Evolutionary conservation across 53 echinoderm and acorn worm genomes (phyloP).

Genomic region (Patiria pectinifera): DNA sequence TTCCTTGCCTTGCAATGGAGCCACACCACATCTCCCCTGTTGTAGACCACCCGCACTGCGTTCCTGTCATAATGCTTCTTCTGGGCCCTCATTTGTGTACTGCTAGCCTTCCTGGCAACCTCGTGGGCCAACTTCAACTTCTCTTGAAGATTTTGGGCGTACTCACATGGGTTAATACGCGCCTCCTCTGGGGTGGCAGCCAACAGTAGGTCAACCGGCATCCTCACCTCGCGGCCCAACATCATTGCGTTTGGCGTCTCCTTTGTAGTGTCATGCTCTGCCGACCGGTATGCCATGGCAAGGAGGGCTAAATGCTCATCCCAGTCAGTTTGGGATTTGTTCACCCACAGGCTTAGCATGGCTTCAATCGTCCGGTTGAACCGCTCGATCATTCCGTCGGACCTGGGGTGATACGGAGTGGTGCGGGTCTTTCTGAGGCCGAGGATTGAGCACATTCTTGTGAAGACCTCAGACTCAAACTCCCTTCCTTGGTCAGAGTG

Average conservation of each 20-base stretch:
- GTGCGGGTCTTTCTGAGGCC: too few species aligned
- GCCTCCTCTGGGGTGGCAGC: constrained; percentile 5
- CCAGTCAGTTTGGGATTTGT: too few species aligned
- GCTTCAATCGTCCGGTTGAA: too few species aligned
- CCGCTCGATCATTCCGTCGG: too few species aligned
- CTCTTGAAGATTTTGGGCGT: constrained; percentile 2
- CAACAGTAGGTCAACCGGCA: constrained; percentile 24
- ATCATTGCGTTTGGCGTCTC: too few species aligned
- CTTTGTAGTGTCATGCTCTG: too few species aligned
- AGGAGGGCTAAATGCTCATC: too few species aligned
- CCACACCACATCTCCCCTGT: constrained; percentile 30
- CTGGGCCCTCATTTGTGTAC: constrained; percentile 34
- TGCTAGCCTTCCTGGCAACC: constrained; percentile 7
- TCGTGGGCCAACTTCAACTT: constrained; percentile 31
- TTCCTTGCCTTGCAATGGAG: constrained; percentile 3
- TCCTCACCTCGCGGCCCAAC: too few species aligned
- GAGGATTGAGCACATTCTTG: too few species aligned
- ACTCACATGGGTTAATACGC: not conserved
- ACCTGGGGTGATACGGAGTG: too few species aligned
- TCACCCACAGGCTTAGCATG: too few species aligned
- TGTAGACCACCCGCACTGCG: not conserved
- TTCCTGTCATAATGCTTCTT: constrained; percentile 35
- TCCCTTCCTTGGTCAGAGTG: constrained; percentile 7
- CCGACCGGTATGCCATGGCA: too few species aligned
- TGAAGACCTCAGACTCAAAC: constrained; percentile 3